These are phyloP conservation scores for Aphrocallistes beatrix DNA, from an alignment of 37 sponge, comb jelly and placozoan species.

Conservation along the genomic window DNA sequence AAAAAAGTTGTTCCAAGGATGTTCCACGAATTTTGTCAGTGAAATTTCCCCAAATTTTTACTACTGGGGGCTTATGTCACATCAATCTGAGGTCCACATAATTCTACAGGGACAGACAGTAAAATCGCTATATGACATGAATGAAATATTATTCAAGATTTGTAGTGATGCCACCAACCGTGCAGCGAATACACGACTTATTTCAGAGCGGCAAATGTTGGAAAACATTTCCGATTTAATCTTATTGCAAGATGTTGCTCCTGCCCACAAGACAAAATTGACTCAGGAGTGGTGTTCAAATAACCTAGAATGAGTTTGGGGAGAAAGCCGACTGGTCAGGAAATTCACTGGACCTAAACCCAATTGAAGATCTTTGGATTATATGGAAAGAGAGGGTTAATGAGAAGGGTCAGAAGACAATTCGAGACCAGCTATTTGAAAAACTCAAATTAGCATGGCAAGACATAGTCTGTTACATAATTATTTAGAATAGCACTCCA, in stretches of 20 bases:
- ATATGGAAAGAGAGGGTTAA: neutral
- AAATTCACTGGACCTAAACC: neutral
- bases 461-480: neutral
- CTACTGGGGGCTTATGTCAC: neutral
- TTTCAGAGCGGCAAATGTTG: neutral
- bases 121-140: neutral
- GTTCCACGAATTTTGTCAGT: too few relatives aligned
- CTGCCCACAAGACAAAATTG: neutral
- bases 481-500: too few relatives aligned
- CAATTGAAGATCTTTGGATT: neutral
- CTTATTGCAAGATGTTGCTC: too few relatives aligned
- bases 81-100: neutral
- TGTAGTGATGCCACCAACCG: too few relatives aligned
- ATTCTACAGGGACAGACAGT: neutral
- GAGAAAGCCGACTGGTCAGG: neutral
- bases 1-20: neutral
- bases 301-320: neutral
- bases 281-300: neutral
- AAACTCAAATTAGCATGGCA: neutral
- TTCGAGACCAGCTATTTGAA: too few relatives aligned
- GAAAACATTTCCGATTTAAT: neutral
- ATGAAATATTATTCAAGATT: neutral
- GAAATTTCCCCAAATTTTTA: neutral
- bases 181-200: too few relatives aligned
- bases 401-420: neutral